These are phyloP conservation scores for Hoplodrina ambigua DNA, from an alignment of 2,888 invertebrate genomes.

Conservation along the genomic window DNA sequence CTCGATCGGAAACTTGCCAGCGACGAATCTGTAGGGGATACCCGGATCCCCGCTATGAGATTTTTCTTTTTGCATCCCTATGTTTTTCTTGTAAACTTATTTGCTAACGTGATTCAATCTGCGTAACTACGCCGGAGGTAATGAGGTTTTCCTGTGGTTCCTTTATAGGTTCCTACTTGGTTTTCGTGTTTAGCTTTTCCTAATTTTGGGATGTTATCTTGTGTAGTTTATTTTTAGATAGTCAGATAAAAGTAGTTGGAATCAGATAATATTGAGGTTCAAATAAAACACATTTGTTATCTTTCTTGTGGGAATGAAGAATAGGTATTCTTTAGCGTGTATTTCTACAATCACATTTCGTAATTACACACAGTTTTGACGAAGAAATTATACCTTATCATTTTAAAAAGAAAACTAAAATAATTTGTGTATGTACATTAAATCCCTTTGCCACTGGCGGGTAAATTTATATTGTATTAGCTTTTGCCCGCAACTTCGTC, in stretches of 20 bases:
- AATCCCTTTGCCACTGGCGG: no score
- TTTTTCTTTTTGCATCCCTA: constrained; percentile 64
- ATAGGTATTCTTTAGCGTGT: not conserved
- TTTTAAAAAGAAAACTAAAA: no score
- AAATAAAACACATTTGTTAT: not conserved
- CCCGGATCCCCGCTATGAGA: constrained; percentile 57
- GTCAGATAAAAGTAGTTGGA: not conserved
- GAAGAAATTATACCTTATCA: no score
- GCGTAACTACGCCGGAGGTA: constrained; percentile 62
- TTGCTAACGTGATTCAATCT: constrained; percentile 61
- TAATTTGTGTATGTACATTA: no score
- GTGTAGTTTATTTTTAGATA: not conserved
- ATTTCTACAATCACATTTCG: no score
- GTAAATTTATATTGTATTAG: no score
- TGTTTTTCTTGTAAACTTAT: constrained; percentile 61
- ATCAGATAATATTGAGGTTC: not conserved
- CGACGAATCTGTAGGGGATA: constrained; percentile 70
- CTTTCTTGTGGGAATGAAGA: not conserved
- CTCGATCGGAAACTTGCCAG: constrained; percentile 72
- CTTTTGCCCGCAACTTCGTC: no score
- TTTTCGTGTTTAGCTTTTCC: constrained; percentile 28
- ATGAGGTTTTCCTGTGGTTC: constrained; percentile 56
- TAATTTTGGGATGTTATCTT: constrained; percentile 37
- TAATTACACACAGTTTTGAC: no score
- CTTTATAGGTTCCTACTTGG: constrained; percentile 51